These are phyloP conservation scores for Cryptus viduatorius DNA, from an alignment of 2,888 invertebrate genomes.

Conservation along the genomic window DNA sequence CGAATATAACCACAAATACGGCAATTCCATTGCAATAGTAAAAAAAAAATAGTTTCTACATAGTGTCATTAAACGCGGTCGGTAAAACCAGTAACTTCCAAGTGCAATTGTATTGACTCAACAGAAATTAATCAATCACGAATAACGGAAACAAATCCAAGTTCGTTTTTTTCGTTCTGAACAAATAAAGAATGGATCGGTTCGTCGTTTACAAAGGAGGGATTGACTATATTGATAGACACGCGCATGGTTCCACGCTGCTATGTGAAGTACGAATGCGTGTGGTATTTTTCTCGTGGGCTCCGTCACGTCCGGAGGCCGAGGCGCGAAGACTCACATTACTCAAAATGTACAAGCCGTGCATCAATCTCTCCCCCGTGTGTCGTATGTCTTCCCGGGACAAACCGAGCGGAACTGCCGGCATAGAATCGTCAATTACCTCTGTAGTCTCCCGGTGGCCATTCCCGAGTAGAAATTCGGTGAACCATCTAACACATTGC, in stretches of 20 bases:
- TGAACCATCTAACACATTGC: neutral
- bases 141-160: too few species aligned
- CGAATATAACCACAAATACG: too few species aligned
- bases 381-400: slow-evolving; percentile 37
- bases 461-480: slow-evolving; percentile 13
- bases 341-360: slow-evolving; percentile 81
- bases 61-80: too few species aligned
- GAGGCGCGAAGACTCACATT: slow-evolving; percentile 78
- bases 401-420: slow-evolving; percentile 78
- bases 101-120: too few species aligned
- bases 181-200: too few species aligned
- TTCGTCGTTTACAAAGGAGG: neutral
- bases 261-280: slow-evolving; percentile 49
- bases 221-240: slow-evolving; percentile 1
- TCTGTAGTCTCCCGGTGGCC: slow-evolving; percentile 44
- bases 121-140: too few species aligned
- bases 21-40: too few species aligned
- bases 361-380: slow-evolving; percentile 47
- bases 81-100: too few species aligned
- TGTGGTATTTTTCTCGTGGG: slow-evolving; percentile 54
- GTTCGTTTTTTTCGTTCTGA: too few species aligned
- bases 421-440: slow-evolving; percentile 81
- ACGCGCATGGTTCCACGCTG: slow-evolving; percentile 17
- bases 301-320: slow-evolving; percentile 62
- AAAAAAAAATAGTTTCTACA: too few species aligned